Percentiles rank a stretch among this genome's conserved stretches.
Evolutionary conservation across 2,888 invertebrate genomes (phyloP).

Genomic region (Ennomos quercinarius): DNA sequence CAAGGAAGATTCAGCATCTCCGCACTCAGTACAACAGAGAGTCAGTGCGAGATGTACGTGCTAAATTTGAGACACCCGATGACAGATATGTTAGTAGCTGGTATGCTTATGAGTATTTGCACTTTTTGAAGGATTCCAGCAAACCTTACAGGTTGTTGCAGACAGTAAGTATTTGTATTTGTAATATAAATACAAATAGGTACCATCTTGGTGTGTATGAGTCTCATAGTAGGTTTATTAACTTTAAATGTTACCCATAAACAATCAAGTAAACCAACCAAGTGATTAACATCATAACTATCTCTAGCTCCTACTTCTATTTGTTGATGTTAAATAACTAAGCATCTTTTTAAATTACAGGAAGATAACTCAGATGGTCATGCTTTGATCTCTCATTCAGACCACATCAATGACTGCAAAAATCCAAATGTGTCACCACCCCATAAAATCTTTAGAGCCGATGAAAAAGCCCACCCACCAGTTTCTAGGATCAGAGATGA

Average conservation of each 20-base stretch:
- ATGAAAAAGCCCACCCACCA: constrained; percentile 47
- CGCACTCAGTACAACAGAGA: constrained; percentile 87
- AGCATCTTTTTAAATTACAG: constrained; percentile 54
- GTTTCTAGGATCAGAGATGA: constrained; percentile 73
- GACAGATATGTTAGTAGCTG: constrained; percentile 82
- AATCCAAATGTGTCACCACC: constrained; percentile 59
- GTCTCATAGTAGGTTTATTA: too few species aligned
- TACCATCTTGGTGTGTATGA: too few species aligned
- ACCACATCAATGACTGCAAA: constrained; percentile 59
- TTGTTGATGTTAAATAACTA: too few species aligned
- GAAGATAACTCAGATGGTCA: constrained; percentile 58
- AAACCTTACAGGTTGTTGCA: constrained; percentile 74
- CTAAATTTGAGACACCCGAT: constrained; percentile 77
- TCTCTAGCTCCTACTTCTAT: too few species aligned
- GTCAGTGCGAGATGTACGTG: constrained; percentile 82
- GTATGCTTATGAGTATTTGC: constrained; percentile 86
- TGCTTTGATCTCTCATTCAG: constrained; percentile 50
- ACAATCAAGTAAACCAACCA: too few species aligned
- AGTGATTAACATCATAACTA: too few species aligned
- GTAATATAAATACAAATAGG: too few species aligned
- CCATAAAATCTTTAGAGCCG: constrained; percentile 58
- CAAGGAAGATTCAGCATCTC: constrained; percentile 86
- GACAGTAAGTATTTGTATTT: constrained; percentile 63
- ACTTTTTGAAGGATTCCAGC: constrained; percentile 85
- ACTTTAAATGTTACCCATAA: too few species aligned